phyloP scores from a whole-genome alignment of 2,797 vertebrate genomes.

The Sebastolobus altivelis region DNA sequence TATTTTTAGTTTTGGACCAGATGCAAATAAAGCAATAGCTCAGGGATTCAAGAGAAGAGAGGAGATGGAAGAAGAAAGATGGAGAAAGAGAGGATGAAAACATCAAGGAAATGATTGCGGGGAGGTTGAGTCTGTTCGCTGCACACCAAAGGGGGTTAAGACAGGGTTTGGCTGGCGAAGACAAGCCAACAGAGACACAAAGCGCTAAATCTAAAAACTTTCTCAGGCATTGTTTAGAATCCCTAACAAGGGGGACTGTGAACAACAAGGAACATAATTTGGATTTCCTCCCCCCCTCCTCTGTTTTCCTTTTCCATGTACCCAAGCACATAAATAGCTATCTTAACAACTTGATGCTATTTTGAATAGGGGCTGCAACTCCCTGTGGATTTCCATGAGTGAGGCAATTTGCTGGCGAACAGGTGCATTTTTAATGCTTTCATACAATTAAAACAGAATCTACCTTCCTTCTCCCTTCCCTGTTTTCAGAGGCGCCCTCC shows the following conservation, averaged over 20 bases:
- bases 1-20: conserved; percentile 83
- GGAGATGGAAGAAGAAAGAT: conserved; percentile 60
- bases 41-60: conserved; percentile 80
- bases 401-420: conserved; percentile 87
- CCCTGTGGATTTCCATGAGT: conserved; percentile 84
- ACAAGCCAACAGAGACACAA: conserved; percentile 85
- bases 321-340: conserved; percentile 86
- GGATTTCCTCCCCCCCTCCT: conserved; percentile 66
- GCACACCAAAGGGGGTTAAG: conserved; percentile 86
- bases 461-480: conserved; percentile 77
- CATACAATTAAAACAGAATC: conserved; percentile 88
- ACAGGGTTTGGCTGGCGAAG: conserved; percentile 85
- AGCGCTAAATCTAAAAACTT: conserved; percentile 86
- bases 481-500: conserved; percentile 81
- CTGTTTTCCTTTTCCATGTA: conserved; percentile 78
- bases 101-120: conserved; percentile 77
- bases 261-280: conserved; percentile 85
- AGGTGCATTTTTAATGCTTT: conserved; percentile 90
- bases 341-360: conserved; percentile 87
- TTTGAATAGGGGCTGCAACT: conserved; percentile 83
- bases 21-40: conserved; percentile 84
- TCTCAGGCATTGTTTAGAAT: conserved; percentile 86
- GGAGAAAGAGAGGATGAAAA: conserved; percentile 76
- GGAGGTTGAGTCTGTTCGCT: conserved; percentile 76
- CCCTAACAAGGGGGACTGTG: conserved; percentile 84